These are phyloP conservation scores for Mus musculus DNA, from an alignment of 2,113 vertebrate genomes.

Conservation along the genomic window GRCm39 chr6:53447501-53448000, in stretches of 20 bases:
- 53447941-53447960: not conserved
- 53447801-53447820: constrained; percentile 12
- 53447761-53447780: not conserved
- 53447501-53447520: not conserved
- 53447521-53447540: not conserved
- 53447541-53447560: constrained; percentile 25
- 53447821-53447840: constrained; percentile 18
- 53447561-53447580: constrained; percentile 36
- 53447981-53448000: not conserved
- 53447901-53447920: constrained; percentile 18
- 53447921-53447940: not conserved
- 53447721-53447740: not conserved
- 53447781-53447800: not conserved
- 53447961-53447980: constrained; percentile 23
- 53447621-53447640: constrained; percentile 70
- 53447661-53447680: constrained; percentile 68
- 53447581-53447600: constrained; percentile 75
- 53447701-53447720: constrained; percentile 66
- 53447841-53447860: not conserved
- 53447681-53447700: constrained; percentile 69
- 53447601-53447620: constrained; percentile 74
- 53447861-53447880: too few relatives aligned
- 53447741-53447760: not conserved
- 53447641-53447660: constrained; percentile 73
- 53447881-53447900: constrained; percentile 22